Conservation (phyloP, 1,140 invertebrate species). For the Drosophila miranda region DNA sequence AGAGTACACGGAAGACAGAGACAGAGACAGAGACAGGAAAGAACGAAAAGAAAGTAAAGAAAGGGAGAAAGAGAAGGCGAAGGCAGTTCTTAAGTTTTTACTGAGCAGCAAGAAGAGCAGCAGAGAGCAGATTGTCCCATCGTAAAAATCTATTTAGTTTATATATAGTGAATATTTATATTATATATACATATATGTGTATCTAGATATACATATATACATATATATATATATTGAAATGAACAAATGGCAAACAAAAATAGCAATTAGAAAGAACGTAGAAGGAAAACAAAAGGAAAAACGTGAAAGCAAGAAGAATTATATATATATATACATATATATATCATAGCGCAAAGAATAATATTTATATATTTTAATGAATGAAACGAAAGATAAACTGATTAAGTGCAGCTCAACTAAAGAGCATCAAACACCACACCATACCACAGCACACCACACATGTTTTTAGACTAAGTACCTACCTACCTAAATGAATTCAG, state of each 20-base stretch:
- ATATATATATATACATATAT: conserved; percentile 54
- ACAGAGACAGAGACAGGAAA: too few species aligned
- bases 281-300: neutral
- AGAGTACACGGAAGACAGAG: neutral
- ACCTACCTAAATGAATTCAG: conserved; percentile 72
- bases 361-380: conserved; percentile 68
- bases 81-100: conserved; percentile 66
- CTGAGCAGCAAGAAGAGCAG: conserved; percentile 41
- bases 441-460: conserved; percentile 23
- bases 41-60: neutral
- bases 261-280: conserved; percentile 39
- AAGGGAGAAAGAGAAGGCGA: neutral
- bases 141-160: conserved; percentile 79
- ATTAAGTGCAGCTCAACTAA: conserved; percentile 67
- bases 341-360: conserved; percentile 64
- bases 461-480: conserved; percentile 78
- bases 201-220: conserved; percentile 25
- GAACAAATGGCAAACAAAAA: conserved; percentile 63
- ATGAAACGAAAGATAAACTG: conserved; percentile 55
- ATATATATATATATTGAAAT: conserved; percentile 60
- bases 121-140: conserved; percentile 72
- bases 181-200: conserved; percentile 38
- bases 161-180: conserved; percentile 61
- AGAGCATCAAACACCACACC: conserved; percentile 31
- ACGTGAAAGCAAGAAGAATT: conserved; percentile 40